phyloP scores from a whole-genome alignment of 2,797 vertebrate genomes.

The Glossophaga mutica region DNA sequence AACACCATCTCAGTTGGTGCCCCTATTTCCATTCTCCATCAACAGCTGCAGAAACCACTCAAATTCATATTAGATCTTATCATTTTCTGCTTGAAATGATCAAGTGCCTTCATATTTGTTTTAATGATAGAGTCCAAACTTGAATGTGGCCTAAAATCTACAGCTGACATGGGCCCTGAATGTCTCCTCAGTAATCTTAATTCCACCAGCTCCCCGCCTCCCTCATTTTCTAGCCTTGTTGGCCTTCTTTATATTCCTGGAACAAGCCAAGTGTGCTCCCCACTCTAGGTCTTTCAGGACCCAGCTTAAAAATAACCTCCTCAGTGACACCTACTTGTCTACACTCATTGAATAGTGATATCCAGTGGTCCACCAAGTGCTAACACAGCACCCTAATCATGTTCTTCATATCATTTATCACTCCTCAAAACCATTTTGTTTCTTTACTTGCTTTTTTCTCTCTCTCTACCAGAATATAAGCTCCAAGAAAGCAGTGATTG shows the following conservation, averaged over 20 bases:
- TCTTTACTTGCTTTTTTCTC: neutral
- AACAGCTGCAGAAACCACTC: neutral
- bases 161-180: neutral
- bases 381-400: neutral
- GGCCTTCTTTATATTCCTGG: neutral
- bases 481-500: neutral
- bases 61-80: neutral
- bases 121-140: neutral
- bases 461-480: neutral
- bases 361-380: neutral
- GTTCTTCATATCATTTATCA: neutral
- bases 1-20: neutral
- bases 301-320: neutral
- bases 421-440: neutral
- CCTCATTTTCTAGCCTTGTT: neutral
- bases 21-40: neutral
- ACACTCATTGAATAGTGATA: neutral
- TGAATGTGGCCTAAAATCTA: neutral
- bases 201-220: neutral
- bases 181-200: neutral
- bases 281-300: neutral
- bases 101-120: neutral
- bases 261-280: neutral
- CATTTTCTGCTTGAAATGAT: neutral
- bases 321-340: neutral